A percentile compares a stretch with the other conserved stretches of the same genome.
Evolutionary conservation across 2,888 invertebrate species (phyloP).

Genomic region (Athalia rosae): DNA sequence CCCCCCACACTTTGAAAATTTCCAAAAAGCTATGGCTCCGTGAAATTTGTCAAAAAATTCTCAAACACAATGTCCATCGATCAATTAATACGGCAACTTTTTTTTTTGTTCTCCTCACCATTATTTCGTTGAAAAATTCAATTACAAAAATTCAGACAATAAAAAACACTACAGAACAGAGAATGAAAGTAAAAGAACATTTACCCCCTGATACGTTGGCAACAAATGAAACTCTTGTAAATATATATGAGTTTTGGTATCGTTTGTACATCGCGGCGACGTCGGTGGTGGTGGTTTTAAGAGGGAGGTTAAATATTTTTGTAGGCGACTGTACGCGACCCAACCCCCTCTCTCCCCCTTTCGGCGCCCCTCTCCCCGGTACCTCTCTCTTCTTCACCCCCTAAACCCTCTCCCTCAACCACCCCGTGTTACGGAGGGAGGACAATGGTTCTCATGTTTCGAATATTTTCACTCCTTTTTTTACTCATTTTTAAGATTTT

Average conservation of each 20-base stretch:
- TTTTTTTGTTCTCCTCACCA: too few relatives aligned
- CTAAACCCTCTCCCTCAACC: constrained; percentile 67
- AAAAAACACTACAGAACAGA: neutral
- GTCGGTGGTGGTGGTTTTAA: neutral
- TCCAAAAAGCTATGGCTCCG: neutral
- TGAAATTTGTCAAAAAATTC: neutral
- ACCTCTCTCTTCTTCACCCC: constrained; percentile 60
- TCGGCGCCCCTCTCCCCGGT: constrained; percentile 48
- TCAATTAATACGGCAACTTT: too few relatives aligned
- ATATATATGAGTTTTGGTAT: constrained; percentile 54
- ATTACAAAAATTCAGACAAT: neutral
- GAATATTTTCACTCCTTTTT: constrained; percentile 61
- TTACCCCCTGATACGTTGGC: too few relatives aligned
- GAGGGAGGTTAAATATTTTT: constrained; percentile 55
- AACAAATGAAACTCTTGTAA: neutral
- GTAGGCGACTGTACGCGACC: constrained; percentile 67
- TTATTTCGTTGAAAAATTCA: neutral
- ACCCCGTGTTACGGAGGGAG: constrained; percentile 65
- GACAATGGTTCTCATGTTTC: constrained; percentile 70
- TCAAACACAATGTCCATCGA: too few relatives aligned
- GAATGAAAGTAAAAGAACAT: too few relatives aligned
- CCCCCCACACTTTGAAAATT: too few relatives aligned
- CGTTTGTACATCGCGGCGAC: constrained; percentile 58
- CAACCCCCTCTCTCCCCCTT: constrained; percentile 56
- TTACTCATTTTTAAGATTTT: constrained; percentile 43